phyloP scores from a whole-genome alignment of 2,888 invertebrate species.

The Blera fallax region DNA sequence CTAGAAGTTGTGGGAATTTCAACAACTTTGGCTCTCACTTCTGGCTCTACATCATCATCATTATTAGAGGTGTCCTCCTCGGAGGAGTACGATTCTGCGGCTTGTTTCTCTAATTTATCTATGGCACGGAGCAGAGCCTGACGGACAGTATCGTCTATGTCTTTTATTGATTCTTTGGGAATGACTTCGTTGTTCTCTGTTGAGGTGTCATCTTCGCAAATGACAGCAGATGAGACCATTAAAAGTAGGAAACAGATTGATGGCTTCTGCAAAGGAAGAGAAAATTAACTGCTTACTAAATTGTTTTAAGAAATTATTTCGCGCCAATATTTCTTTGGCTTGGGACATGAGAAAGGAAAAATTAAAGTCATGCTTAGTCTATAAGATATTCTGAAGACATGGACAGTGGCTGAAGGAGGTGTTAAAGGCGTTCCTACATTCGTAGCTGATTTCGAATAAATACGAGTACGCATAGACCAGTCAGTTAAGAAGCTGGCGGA shows the following conservation, averaged over 20 bases:
- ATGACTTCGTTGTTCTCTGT: constrained; percentile 82
- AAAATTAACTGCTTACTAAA: neutral
- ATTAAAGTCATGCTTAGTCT: too few species aligned
- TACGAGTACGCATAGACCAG: too few species aligned
- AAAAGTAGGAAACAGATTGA: constrained; percentile 43
- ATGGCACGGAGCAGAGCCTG: constrained; percentile 89
- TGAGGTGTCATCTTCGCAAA: constrained; percentile 75
- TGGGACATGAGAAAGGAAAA: too few species aligned
- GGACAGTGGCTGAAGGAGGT: too few species aligned
- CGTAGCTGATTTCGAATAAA: too few species aligned
- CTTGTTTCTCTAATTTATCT: constrained; percentile 88
- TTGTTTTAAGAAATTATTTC: too few species aligned
- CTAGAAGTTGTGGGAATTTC: constrained; percentile 48
- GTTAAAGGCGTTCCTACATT: too few species aligned
- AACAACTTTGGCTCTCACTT: constrained; percentile 77
- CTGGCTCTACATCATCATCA: constrained; percentile 76
- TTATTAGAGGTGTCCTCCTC: constrained; percentile 61
- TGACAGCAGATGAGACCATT: constrained; percentile 25
- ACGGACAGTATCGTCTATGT: constrained; percentile 88
- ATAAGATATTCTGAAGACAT: too few species aligned
- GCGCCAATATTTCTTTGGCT: too few species aligned
- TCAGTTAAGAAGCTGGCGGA: too few species aligned
- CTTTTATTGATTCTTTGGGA: constrained; percentile 83
- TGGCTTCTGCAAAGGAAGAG: constrained; percentile 29
- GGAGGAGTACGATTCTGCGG: constrained; percentile 78